A percentile compares a stretch with the other conserved stretches of the same genome.
Evolutionary conservation across 2,113 vertebrate species (phyloP).

Genomic region (Copsychus sechellarum): DNA sequence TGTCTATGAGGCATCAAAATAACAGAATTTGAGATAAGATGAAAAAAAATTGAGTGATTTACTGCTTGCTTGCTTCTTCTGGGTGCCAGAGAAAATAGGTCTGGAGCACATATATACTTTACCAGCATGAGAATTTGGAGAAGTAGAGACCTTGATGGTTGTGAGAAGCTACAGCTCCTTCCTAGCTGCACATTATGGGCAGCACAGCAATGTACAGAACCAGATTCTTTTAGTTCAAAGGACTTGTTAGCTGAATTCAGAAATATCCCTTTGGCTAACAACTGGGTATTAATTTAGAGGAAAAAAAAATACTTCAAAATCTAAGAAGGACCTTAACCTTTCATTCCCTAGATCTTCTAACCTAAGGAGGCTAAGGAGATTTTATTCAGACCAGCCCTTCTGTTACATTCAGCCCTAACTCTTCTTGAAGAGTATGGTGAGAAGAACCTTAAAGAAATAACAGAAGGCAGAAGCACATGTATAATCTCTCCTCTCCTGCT

Average conservation of each 20-base stretch:
- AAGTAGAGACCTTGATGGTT: neutral
- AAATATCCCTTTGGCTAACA: neutral
- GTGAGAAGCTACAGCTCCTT: neutral
- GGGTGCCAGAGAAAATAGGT: neutral
- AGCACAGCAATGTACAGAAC: neutral
- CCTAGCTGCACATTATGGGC: neutral
- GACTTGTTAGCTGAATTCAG: neutral
- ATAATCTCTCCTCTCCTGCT: neutral
- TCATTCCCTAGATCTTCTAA: neutral
- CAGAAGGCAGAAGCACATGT: neutral
- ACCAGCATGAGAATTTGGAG: neutral
- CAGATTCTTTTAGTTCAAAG: neutral
- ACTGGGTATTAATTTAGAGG: neutral
- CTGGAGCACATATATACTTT: neutral
- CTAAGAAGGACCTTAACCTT: neutral
- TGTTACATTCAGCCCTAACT: neutral
- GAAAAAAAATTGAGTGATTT: neutral
- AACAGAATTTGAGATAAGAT: neutral
- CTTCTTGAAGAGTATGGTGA: neutral
- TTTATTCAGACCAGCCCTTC: neutral
- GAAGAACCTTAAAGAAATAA: neutral
- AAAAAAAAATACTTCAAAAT: neutral
- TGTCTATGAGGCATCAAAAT: neutral
- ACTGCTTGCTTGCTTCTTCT: neutral
- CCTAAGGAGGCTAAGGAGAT: neutral